Evolutionary conservation across 2,797 vertebrate genomes (phyloP).

Genomic region (Falco concolor): DNA sequence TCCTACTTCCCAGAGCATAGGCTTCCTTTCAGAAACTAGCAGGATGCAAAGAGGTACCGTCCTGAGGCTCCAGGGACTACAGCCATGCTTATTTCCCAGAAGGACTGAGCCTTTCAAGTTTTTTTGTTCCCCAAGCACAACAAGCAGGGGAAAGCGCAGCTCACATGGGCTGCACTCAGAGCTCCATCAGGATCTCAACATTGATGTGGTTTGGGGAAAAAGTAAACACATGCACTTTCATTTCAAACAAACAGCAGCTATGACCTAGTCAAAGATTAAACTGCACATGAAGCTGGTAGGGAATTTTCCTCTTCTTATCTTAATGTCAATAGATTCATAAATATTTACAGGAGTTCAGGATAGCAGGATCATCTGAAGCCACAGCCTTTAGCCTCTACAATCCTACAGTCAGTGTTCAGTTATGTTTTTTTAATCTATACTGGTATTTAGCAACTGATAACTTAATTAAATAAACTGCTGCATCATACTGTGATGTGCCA

Average conservation of each 20-base stretch:
- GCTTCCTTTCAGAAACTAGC: neutral
- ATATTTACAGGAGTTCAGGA: slow-evolving; percentile 10
- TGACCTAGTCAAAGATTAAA: slow-evolving; percentile 48
- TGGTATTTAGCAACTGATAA: neutral
- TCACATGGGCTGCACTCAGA: neutral
- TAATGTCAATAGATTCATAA: slow-evolving; percentile 26
- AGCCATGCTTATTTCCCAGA: neutral
- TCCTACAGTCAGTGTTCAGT: neutral
- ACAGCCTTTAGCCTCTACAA: neutral
- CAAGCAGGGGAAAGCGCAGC: neutral
- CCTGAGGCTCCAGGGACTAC: neutral
- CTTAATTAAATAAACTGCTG: neutral
- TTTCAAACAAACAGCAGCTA: slow-evolving; percentile 21
- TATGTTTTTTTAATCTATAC: neutral
- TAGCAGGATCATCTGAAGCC: neutral
- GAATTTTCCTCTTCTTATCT: slow-evolving; percentile 30
- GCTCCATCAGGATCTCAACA: neutral
- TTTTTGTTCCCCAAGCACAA: neutral
- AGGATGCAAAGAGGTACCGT: neutral
- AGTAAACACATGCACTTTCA: slow-evolving; percentile 11
- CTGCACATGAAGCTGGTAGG: neutral
- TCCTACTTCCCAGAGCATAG: neutral
- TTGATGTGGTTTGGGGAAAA: neutral
- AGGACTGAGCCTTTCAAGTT: neutral
- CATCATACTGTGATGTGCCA: neutral